Evolutionary conservation across 2,888 invertebrate species (phyloP), one percentile per base, ranked within the genome.

Genomic region (Labia minor): DNA sequence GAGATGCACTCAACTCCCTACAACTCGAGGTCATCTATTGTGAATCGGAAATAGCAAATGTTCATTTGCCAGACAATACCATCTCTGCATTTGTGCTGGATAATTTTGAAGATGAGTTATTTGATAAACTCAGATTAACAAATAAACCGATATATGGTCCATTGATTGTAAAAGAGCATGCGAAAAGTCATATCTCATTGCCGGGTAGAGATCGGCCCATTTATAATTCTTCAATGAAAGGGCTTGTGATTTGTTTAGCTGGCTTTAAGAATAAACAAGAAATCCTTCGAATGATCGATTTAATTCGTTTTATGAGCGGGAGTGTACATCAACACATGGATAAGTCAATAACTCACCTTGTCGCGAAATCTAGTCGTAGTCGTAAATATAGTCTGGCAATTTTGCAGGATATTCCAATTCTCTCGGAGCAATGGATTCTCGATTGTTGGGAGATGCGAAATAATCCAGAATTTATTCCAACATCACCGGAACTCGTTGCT

Each of bases 291-390:
- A n/a, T 49, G 49, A 49, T 49, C 14, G 49, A 49, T 49, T 2
- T 49, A 14, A 14, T 49, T 10, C 49, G 49, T 11, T 49, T 49
- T 14, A 49, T 49, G 49, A 49, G 49, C 16, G 49, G 49, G n/a
- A 49, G 49, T 49, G 49, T 49, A n/a, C 49, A 49, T 14, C 49
- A 49, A 14, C 49, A 49, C 49, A 49, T 49, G 49, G 49, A 49
- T 14, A 49, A 49, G 16, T 49, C 49, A 11, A 49, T 49, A 3
- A 49, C 49, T 3, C 49, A 49, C 14, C 16, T 49, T n/a, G 49
- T 49, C 16, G 49, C 49, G n/a, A 49, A 49, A 49, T 49, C 49
- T n/a, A 49, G 49, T 49, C 49, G 49, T 10, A 49, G 49, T 49
- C 49, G 49, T 3, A 49, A 49, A 49, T 49, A 49, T 49, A 49